These are phyloP conservation scores for Coleophora flavipennella DNA, from an alignment of 2,888 invertebrate species.

Conservation along the genomic window DNA sequence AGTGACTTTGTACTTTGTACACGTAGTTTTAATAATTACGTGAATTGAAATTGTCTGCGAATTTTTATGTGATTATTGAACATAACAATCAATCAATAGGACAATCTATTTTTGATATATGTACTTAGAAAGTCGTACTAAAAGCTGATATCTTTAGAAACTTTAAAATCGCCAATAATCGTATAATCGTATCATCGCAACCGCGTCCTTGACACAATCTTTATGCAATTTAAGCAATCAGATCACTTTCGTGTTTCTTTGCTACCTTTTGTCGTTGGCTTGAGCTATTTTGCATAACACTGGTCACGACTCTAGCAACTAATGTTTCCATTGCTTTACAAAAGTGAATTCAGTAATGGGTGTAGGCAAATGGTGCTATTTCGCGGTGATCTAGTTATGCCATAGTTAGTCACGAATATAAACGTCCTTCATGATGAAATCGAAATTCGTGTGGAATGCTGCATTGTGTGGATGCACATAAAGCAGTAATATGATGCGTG, in stretches of 20 bases:
- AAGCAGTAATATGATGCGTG: no score
- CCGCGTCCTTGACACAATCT: slow-evolving; percentile 16
- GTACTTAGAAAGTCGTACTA: not conserved
- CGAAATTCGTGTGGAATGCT: slow-evolving; percentile 36
- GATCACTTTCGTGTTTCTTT: slow-evolving; percentile 32
- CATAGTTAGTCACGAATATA: slow-evolving; percentile 38
- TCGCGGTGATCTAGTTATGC: slow-evolving; percentile 52
- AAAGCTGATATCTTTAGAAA: not conserved
- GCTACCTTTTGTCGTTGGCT: slow-evolving; percentile 45
- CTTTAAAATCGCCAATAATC: not conserved
- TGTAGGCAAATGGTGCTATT: slow-evolving; percentile 48
- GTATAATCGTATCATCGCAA: slow-evolving; percentile 5
- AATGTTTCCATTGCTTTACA: slow-evolving; percentile 52
- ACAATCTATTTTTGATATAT: no score
- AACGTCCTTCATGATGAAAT: slow-evolving; percentile 57
- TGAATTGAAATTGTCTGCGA: no score
- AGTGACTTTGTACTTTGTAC: no score
- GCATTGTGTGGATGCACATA: no score
- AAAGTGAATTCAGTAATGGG: slow-evolving; percentile 39
- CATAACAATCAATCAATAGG: no score
- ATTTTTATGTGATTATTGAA: no score
- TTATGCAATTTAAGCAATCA: slow-evolving; percentile 23
- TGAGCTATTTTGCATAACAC: slow-evolving; percentile 53
- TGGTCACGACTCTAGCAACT: slow-evolving; percentile 45
- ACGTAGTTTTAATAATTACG: no score